These are phyloP conservation scores for Aeoliscus strigatus DNA, from an alignment of 2,797 vertebrate species.

Conservation along the genomic window DNA sequence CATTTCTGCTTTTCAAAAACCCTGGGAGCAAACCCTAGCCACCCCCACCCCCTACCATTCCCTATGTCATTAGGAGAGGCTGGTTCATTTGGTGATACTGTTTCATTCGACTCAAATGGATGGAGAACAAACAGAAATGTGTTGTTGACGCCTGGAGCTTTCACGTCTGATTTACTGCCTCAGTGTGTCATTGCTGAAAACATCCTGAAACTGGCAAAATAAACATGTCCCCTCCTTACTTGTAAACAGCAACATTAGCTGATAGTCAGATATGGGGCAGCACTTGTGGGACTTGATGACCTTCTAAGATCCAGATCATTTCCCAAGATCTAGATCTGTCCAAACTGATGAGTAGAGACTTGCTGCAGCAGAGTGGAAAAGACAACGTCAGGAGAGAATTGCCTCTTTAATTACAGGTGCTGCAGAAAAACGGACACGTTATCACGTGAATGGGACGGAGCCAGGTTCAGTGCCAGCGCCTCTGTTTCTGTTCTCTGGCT, in stretches of 20 bases:
- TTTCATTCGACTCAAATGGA: conserved; percentile 41
- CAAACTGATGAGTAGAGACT: not conserved
- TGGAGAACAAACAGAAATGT: conserved; percentile 39
- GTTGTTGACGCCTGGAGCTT: conserved; percentile 42
- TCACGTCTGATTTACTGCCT: conserved; percentile 30
- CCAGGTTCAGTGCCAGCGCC: conserved; percentile 20
- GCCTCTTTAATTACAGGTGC: conserved; percentile 37
- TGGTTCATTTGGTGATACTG: conserved; percentile 25
- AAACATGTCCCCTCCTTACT: conserved; percentile 1
- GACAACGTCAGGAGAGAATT: conserved; percentile 8
- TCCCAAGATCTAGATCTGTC: conserved; percentile 26
- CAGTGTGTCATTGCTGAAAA: conserved; percentile 6
- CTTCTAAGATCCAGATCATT: conserved; percentile 24
- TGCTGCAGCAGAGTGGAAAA: conserved; percentile 11
- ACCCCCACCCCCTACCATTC: not conserved
- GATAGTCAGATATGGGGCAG: conserved; percentile 24
- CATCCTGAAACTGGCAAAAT: conserved; percentile 2
- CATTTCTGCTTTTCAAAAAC: conserved; percentile 6
- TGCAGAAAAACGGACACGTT: conserved; percentile 18
- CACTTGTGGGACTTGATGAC: conserved; percentile 28
- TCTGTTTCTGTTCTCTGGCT: conserved; percentile 15
- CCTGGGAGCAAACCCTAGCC: conserved; percentile 21
- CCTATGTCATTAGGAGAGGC: conserved; percentile 23
- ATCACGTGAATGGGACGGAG: conserved; percentile 25
- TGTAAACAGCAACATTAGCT: conserved; percentile 21